These are phyloP conservation scores for Holothuria leucospilota DNA, from an alignment of 53 echinoderm and acorn worm genomes.

Conservation along the genomic window DNA sequence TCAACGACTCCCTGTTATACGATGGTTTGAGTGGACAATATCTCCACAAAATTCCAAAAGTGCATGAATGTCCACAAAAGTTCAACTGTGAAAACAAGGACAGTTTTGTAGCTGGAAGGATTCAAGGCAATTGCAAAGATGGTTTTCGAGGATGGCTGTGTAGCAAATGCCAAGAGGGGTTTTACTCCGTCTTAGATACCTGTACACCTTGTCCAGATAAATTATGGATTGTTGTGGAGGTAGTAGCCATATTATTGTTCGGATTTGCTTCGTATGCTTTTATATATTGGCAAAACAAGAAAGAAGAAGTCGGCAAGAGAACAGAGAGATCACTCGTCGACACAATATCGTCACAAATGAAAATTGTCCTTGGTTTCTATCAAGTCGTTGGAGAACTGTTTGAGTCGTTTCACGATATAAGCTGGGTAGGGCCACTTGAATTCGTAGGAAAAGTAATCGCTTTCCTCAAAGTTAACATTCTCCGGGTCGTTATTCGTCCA, in stretches of 20 bases:
- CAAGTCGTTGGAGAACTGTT: no score
- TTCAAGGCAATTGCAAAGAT: constrained; percentile 1
- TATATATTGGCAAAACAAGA: no score
- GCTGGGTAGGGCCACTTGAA: no score
- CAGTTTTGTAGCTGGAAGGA: neutral
- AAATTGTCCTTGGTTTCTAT: no score
- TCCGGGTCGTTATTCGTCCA: no score
- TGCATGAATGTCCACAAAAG: neutral
- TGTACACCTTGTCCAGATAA: neutral
- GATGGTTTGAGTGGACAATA: neutral
- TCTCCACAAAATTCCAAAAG: neutral
- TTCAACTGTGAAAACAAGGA: neutral
- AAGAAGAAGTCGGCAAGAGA: no score
- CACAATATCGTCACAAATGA: no score
- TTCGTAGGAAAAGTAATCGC: no score
- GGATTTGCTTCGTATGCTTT: no score
- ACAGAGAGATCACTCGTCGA: no score
- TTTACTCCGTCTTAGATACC: neutral
- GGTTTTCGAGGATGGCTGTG: constrained; percentile 14
- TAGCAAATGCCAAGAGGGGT: neutral
- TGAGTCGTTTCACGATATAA: no score
- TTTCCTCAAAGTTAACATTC: no score
- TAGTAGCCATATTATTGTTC: neutral
- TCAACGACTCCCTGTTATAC: neutral
- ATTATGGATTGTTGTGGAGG: neutral